Evolutionary conservation across 2,797 vertebrate genomes (phyloP).

Genomic region (Chloroceryle inda): DNA sequence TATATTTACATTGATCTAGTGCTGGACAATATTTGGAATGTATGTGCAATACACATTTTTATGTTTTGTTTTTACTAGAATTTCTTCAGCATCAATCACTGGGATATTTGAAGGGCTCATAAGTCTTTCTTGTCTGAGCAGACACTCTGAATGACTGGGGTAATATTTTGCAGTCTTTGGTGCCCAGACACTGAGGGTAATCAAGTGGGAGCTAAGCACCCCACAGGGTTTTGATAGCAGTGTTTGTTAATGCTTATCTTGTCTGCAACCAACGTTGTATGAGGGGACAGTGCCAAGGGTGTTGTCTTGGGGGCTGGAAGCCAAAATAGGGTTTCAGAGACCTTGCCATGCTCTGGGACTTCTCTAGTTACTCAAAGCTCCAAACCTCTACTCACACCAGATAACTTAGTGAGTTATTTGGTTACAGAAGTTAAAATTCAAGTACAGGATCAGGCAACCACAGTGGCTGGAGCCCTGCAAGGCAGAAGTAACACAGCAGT

Average conservation of each 20-base stretch:
- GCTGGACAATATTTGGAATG: not conserved
- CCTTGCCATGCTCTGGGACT: not conserved
- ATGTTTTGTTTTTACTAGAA: not conserved
- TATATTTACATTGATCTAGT: constrained; percentile 13
- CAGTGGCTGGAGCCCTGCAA: not conserved
- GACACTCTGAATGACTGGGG: not conserved
- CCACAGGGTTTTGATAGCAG: not conserved
- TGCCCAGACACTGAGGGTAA: not conserved
- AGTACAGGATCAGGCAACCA: not conserved
- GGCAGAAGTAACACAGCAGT: fast-evolving
- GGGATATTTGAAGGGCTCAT: not conserved
- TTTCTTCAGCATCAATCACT: not conserved
- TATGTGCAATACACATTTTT: not conserved
- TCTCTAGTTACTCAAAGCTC: not conserved
- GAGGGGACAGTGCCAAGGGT: not conserved
- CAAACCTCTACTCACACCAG: not conserved
- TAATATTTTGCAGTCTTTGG: not conserved
- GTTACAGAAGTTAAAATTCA: not conserved
- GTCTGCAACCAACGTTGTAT: not conserved
- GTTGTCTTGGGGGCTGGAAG: not conserved
- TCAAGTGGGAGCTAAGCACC: not conserved
- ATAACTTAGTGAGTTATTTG: not conserved
- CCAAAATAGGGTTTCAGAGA: not conserved
- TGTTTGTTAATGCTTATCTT: not conserved
- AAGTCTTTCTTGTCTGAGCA: not conserved